phyloP scores from a whole-genome alignment of 1,140 invertebrate genomes.

The Leptoteleia sp. region DNA sequence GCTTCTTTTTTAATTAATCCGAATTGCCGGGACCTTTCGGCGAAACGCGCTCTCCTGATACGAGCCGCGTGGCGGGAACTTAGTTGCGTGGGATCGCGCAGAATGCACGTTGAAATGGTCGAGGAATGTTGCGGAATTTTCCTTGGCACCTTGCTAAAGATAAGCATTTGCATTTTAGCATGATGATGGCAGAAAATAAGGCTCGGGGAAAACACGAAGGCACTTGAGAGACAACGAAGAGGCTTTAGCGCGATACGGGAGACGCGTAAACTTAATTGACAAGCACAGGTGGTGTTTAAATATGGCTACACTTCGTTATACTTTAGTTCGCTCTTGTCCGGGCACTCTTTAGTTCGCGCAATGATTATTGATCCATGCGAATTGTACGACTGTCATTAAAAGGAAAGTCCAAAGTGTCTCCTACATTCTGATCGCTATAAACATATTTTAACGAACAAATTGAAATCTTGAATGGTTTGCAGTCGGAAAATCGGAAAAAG shows the following conservation, averaged over 20 bases:
- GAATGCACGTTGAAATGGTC: slow-evolving; percentile 45
- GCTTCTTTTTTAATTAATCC: slow-evolving; percentile 51
- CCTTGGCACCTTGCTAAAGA: slow-evolving; percentile 63
- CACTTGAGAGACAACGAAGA: slow-evolving; percentile 61
- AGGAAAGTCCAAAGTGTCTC: too few relatives aligned
- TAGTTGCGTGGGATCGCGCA: slow-evolving; percentile 34
- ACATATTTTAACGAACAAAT: too few relatives aligned
- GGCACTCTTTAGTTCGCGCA: slow-evolving; percentile 15
- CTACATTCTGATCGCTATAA: too few relatives aligned
- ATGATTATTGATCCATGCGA: slow-evolving; percentile 45
- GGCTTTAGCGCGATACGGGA: slow-evolving; percentile 65
- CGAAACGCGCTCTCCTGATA: not conserved
- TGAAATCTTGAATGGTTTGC: too few relatives aligned
- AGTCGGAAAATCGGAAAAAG: too few relatives aligned
- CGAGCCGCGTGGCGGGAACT: slow-evolving; percentile 21
- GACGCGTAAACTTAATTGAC: slow-evolving; percentile 78
- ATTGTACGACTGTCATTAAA: slow-evolving; percentile 24
- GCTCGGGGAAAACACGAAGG: slow-evolving; percentile 42
- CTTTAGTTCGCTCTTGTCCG: slow-evolving; percentile 32
- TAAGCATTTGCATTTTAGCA: slow-evolving; percentile 66
- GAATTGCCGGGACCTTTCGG: slow-evolving; percentile 29
- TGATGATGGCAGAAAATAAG: slow-evolving; percentile 63
- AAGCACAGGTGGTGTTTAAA: slow-evolving; percentile 77
- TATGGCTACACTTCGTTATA: slow-evolving; percentile 72
- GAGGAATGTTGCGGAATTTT: slow-evolving; percentile 61